Evolutionary conservation across 1,140 invertebrate species (phyloP), one percentile per base, ranked within the genome.

Genomic region (Lordiphosa mommai): DNA sequence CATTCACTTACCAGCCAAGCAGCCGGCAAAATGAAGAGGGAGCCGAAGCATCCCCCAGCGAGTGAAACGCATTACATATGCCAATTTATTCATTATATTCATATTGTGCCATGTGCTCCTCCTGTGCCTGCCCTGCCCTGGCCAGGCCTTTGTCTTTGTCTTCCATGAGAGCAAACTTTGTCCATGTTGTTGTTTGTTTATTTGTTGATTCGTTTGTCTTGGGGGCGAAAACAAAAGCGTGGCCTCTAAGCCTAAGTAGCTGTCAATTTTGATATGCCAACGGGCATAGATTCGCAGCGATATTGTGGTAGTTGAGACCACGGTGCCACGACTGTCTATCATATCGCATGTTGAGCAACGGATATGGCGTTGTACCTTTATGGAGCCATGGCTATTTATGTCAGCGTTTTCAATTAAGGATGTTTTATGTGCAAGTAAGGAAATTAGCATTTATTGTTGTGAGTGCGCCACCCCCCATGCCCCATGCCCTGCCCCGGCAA

Each of bases 81-180:
- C 76, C 76, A 80, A 80, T 80, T 80, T 80, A 80, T 80, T 80
- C 76, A 80, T 80, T 80, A 74, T 80, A 80, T 80, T 80, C 76
- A 82, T 80, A 82, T 80, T 80, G 76, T 71, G 55, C 46, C 57
- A 58, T 38, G 50, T 33, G 14, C 34, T n/a, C 41, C 13, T 14
- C 34, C 4, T 52, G 10, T 53, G 23, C 16, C 51, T 13, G 27
- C 6, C n/a, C n/a, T n/a, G n/a, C n/a, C n/a, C n/a, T n/a, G n/a
- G 1, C 16, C n/a, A n/a, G 2, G 1, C 33, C 20, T 29, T n/a
- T n/a, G n/a, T n/a, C n/a, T n/a, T n/a, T n/a, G n/a, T n/a, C n/a
- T n/a, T n/a, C n/a, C n/a, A n/a, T 60, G 33, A 56, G 53, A 34
- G 49, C 34, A 14, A 79, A 74, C 57, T 80, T 79, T 67, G 44